Evolutionary conservation across 2,113 vertebrate species (phyloP).

Genomic region (Pleuronectes platessa): DNA sequence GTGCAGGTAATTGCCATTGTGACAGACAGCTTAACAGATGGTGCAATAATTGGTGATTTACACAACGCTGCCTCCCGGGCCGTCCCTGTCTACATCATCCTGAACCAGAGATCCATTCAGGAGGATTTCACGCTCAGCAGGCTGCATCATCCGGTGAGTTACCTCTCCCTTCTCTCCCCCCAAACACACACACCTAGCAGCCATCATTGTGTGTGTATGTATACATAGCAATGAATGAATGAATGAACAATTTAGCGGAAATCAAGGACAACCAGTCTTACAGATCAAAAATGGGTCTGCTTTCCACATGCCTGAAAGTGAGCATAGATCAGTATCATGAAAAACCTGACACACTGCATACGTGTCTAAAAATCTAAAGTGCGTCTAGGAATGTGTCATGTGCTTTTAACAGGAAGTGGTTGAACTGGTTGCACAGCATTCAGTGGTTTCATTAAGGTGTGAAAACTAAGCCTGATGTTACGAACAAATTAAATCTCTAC

Average conservation of each 20-base stretch:
- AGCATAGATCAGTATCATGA: neutral
- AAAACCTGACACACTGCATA: constrained; percentile 16
- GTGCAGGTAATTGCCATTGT: constrained; percentile 88
- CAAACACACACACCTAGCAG: constrained; percentile 34
- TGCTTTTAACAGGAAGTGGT: neutral
- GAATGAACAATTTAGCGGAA: no score
- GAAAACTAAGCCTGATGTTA: neutral
- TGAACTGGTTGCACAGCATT: constrained; percentile 79
- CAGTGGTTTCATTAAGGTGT: constrained; percentile 1
- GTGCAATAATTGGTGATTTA: constrained; percentile 83
- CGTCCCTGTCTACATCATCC: constrained; percentile 88
- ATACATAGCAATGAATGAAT: neutral
- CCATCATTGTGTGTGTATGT: neutral
- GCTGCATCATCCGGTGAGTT: constrained; percentile 82
- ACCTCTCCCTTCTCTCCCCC: neutral
- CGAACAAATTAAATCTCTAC: neutral
- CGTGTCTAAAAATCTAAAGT: neutral
- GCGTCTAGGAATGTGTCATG: constrained; percentile 49
- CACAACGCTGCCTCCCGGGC: constrained; percentile 79
- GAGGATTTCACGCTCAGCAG: constrained; percentile 66
- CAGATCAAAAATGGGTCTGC: neutral
- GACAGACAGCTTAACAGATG: constrained; percentile 87
- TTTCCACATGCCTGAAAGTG: neutral
- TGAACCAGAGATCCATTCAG: constrained; percentile 79
- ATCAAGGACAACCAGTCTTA: neutral